Conservation (phyloP, 1,140 invertebrate genomes). For the honey bee (Apis mellifera) region DNA sequence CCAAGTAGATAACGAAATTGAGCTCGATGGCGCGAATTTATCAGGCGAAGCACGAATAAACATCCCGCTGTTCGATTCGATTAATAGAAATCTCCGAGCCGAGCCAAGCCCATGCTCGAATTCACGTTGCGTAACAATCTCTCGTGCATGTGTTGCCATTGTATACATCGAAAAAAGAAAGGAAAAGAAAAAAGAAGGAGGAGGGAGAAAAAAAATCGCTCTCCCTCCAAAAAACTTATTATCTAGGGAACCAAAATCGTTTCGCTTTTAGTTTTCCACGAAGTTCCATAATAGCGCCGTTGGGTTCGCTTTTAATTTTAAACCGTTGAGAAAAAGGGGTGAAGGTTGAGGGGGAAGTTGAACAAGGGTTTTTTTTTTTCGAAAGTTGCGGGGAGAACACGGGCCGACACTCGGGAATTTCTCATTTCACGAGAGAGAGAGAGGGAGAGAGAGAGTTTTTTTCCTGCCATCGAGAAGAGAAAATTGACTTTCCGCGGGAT, state of each 20-base stretch:
- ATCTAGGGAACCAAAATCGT: neutral
- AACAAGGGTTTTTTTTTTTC: neutral
- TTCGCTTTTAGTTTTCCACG: neutral
- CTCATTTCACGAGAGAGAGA: neutral
- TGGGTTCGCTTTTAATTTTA: constrained; percentile 8
- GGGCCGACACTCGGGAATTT: constrained; percentile 15
- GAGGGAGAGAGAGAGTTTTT: too few relatives aligned
- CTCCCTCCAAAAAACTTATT: neutral
- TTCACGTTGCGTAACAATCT: too few relatives aligned
- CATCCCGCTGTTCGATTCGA: too few relatives aligned
- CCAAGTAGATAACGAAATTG: constrained; percentile 6
- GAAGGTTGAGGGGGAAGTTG: constrained; percentile 13
- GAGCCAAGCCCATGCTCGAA: too few relatives aligned
- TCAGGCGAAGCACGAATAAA: neutral
- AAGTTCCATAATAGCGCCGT: neutral
- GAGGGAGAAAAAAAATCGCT: neutral
- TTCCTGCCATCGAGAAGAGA: neutral
- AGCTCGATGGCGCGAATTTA: neutral
- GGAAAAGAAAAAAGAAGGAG: too few relatives aligned
- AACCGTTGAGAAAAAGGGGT: neutral
- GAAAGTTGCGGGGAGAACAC: constrained; percentile 13
- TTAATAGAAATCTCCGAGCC: too few relatives aligned
- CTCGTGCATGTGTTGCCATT: too few relatives aligned
- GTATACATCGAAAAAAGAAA: neutral
- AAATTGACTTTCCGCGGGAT: neutral